These are phyloP conservation scores for Drosophila heteroneura DNA, from an alignment of 2,888 invertebrate species.

Conservation along the genomic window DNA sequence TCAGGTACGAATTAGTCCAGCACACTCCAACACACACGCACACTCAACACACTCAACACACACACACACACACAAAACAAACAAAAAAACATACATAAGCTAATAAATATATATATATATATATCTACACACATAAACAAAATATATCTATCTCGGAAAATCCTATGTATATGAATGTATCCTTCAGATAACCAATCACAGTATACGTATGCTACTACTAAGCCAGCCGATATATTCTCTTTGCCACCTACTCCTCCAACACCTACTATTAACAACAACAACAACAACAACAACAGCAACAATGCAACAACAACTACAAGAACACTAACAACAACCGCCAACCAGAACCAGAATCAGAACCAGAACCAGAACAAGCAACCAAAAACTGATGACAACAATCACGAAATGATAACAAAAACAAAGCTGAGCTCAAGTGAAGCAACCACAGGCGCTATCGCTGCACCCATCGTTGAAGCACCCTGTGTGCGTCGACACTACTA, in stretches of 20 bases:
- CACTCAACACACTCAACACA: conserved; percentile 1
- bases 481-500: conserved; percentile 81
- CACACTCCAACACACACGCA: conserved; percentile 28
- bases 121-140: conserved; percentile 17
- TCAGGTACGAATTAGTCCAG: conserved; percentile 83
- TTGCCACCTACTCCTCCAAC: conserved; percentile 78
- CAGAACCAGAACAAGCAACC: conserved; percentile 14
- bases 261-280: conserved; percentile 78
- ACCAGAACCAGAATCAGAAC: conserved; percentile 20
- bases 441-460: conserved; percentile 59
- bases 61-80: conserved; percentile 2
- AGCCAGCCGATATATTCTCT: conserved; percentile 80
- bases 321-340: conserved; percentile 55
- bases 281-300: conserved; percentile 39
- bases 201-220: conserved; percentile 82
- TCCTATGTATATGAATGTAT: conserved; percentile 82
- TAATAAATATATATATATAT: conserved; percentile 20
- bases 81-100: conserved; percentile 13
- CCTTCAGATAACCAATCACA: conserved; percentile 84
- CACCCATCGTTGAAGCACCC: conserved; percentile 72
- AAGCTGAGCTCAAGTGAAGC: conserved; percentile 73
- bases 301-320: conserved; percentile 44
- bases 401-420: conserved; percentile 75
- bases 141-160: conserved; percentile 61
- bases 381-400: conserved; percentile 25